Percentiles rank a stretch among this genome's conserved stretches.
Evolutionary conservation across 1,140 invertebrate species (phyloP).

Genomic region (Drosophila parvula): DNA sequence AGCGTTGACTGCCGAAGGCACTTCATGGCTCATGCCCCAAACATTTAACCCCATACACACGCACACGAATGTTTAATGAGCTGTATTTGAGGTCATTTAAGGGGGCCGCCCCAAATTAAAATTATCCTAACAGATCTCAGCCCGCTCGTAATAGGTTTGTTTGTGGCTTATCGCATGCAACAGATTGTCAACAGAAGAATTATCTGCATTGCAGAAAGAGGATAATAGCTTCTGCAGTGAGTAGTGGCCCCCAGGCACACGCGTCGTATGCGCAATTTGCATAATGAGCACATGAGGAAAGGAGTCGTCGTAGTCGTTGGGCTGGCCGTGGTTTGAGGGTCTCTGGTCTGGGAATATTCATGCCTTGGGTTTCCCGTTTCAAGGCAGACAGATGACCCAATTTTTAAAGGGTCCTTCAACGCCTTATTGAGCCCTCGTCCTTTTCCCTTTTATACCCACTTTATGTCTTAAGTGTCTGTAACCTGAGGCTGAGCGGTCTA

Average conservation of each 20-base stretch:
- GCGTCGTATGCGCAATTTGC: slow-evolving; percentile 76
- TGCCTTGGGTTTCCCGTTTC: slow-evolving; percentile 16
- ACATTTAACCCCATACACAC: not conserved
- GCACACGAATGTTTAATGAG: slow-evolving; percentile 26
- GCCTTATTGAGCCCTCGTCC: slow-evolving; percentile 29
- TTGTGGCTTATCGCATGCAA: slow-evolving; percentile 60
- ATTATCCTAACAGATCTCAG: slow-evolving; percentile 22
- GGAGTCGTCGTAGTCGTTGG: slow-evolving; percentile 8
- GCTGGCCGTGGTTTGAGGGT: slow-evolving; percentile 4
- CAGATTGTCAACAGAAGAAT: slow-evolving; percentile 65
- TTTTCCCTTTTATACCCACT: slow-evolving; percentile 27
- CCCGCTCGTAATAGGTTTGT: slow-evolving; percentile 31
- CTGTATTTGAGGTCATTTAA: slow-evolving; percentile 19
- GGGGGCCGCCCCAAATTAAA: slow-evolving; percentile 18
- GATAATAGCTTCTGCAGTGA: slow-evolving; percentile 49
- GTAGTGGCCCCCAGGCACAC: slow-evolving; percentile 29
- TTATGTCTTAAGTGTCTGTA: slow-evolving; percentile 65
- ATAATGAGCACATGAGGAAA: slow-evolving; percentile 56
- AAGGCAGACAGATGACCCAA: slow-evolving; percentile 60
- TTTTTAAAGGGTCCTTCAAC: slow-evolving; percentile 48
- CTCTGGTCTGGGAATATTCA: slow-evolving; percentile 10
- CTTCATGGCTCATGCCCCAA: slow-evolving; percentile 29
- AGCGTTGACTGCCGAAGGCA: slow-evolving; percentile 43
- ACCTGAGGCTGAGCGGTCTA: slow-evolving; percentile 60
- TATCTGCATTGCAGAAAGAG: slow-evolving; percentile 28